These are phyloP conservation scores for Aethes cnicana DNA, from an alignment of 2,888 invertebrate genomes.

Conservation along the genomic window DNA sequence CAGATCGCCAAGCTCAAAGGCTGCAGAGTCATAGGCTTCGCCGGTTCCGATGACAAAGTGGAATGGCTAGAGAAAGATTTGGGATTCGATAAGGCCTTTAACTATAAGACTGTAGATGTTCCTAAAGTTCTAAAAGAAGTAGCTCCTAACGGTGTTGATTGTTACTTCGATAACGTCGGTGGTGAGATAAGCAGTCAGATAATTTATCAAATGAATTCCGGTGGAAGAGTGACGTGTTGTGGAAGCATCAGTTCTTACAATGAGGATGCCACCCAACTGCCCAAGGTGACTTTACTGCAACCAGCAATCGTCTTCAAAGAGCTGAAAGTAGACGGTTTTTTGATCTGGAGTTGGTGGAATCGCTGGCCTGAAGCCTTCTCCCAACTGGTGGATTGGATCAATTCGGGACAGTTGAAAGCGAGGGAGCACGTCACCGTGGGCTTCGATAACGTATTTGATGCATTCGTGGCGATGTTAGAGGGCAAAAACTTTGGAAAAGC, in stretches of 20 bases:
- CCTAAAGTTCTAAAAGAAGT: slow-evolving; percentile 67
- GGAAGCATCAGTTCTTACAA: slow-evolving; percentile 32
- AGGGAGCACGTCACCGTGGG: slow-evolving; percentile 83
- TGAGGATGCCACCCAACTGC: slow-evolving; percentile 15
- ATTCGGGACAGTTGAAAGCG: slow-evolving; percentile 83
- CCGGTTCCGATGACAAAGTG: slow-evolving; percentile 85
- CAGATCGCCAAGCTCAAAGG: too few species aligned
- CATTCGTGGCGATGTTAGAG: slow-evolving; percentile 79
- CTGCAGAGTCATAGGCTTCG: too few species aligned
- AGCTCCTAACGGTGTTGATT: slow-evolving; percentile 85
- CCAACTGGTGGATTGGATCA: slow-evolving; percentile 78
- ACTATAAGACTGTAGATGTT: slow-evolving; percentile 84
- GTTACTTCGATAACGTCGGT: slow-evolving; percentile 88
- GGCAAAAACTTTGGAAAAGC: slow-evolving; percentile 84
- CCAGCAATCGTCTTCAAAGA: slow-evolving; percentile 71
- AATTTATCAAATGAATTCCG: slow-evolving; percentile 77
- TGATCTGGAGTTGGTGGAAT: slow-evolving; percentile 63
- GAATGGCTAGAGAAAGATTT: slow-evolving; percentile 82
- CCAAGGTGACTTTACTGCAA: slow-evolving; percentile 57
- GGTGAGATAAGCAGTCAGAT: slow-evolving; percentile 80
- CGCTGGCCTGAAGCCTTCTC: slow-evolving; percentile 77
- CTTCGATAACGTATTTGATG: slow-evolving; percentile 84
- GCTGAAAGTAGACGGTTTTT: slow-evolving; percentile 82
- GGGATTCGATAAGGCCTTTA: slow-evolving; percentile 85
- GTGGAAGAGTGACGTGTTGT: slow-evolving; percentile 52